These are phyloP conservation scores for Oxycera nigricornis DNA, from an alignment of 2,888 invertebrate genomes.

Conservation along the genomic window DNA sequence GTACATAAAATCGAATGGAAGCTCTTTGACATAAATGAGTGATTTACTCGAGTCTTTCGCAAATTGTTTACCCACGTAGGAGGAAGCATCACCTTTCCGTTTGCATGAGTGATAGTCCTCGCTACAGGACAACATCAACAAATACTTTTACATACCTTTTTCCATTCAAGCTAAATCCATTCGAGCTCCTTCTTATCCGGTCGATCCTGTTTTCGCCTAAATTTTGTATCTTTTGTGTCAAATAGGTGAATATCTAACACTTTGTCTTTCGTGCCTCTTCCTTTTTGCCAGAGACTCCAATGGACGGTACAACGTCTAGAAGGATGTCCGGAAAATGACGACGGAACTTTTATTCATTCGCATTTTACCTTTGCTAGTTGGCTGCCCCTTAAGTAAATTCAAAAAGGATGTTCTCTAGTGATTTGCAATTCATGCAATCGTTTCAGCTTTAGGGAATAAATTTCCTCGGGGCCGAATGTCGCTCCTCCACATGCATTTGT, in stretches of 20 bases:
- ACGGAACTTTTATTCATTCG: background rate
- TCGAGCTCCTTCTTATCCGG: background rate
- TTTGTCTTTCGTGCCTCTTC: background rate
- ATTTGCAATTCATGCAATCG: slow-evolving; percentile 11
- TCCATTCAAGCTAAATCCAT: no score
- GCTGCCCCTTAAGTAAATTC: slow-evolving; percentile 13
- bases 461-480: background rate
- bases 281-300: background rate
- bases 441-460: slow-evolving; percentile 7
- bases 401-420: slow-evolving; percentile 3
- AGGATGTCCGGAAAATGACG: background rate
- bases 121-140: no score
- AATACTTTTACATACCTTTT: no score
- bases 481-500: background rate
- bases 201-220: background rate
- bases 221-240: background rate
- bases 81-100: background rate
- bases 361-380: background rate
- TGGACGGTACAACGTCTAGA: background rate
- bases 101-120: background rate
- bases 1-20: slow-evolving; percentile 22
- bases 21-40: slow-evolving; percentile 24
- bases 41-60: slow-evolving; percentile 11
- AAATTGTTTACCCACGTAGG: slow-evolving; percentile 31
- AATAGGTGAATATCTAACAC: background rate